Conservation (phyloP, 2,888 invertebrate species). For the Nowickia ferox region DNA sequence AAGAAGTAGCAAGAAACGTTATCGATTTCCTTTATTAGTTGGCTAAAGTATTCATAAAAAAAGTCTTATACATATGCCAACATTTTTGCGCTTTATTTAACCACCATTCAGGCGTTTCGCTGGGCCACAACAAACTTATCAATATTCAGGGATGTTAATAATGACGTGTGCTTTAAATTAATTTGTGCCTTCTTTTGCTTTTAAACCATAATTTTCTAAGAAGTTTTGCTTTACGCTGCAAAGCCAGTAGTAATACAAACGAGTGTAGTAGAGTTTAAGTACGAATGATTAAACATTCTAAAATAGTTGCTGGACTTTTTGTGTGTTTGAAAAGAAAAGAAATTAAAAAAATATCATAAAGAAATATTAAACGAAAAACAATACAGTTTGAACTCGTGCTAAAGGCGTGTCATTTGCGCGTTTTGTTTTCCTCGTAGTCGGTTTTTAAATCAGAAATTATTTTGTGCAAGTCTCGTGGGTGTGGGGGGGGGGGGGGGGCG, state of each 20-base stretch:
- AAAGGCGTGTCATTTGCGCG: constrained; percentile 71
- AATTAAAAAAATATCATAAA: constrained; percentile 17
- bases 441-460: constrained; percentile 41
- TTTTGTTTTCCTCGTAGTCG: constrained; percentile 38
- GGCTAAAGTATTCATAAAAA: constrained; percentile 49
- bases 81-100: constrained; percentile 40
- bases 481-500: too few relatives aligned
- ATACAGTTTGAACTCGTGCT: constrained; percentile 74
- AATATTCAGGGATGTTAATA: constrained; percentile 72
- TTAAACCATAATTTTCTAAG: constrained; percentile 57
- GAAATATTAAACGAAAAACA: constrained; percentile 49
- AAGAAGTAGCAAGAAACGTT: constrained; percentile 67
- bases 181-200: constrained; percentile 66
- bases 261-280: constrained; percentile 39
- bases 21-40: constrained; percentile 72
- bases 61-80: constrained; percentile 33
- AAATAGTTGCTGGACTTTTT: constrained; percentile 43
- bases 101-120: background rate
- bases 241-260: constrained; percentile 34
- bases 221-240: constrained; percentile 30
- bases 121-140: constrained; percentile 56
- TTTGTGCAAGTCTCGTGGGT: constrained; percentile 25
- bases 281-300: constrained; percentile 40
- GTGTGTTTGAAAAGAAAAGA: constrained; percentile 19
- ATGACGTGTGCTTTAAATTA: constrained; percentile 73